phyloP scores from a whole-genome alignment of 2,113 vertebrate genomes.

The Halcyon malimbica region DNA sequence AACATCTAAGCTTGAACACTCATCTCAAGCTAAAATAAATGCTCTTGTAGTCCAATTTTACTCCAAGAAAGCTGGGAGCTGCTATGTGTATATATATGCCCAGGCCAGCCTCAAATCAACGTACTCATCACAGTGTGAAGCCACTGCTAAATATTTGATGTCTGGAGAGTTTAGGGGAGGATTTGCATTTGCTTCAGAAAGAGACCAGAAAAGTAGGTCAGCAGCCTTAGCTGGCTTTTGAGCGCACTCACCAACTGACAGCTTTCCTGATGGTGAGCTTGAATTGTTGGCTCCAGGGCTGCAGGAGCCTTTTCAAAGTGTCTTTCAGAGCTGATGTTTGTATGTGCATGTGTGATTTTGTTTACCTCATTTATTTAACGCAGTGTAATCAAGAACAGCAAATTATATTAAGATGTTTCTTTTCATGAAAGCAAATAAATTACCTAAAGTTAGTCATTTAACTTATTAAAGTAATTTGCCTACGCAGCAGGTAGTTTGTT shows the following conservation, averaged over 20 bases:
- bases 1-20: not conserved
- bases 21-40: not conserved
- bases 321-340: not conserved
- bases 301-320: conserved; percentile 14
- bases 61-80: not conserved
- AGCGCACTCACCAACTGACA: not conserved
- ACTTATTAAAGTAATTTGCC: conserved; percentile 58
- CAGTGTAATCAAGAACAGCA: conserved; percentile 22
- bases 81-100: not conserved
- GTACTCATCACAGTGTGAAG: not conserved
- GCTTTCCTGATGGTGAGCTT: not conserved
- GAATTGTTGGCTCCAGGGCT: not conserved
- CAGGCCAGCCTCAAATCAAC: not conserved
- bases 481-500: conserved; percentile 53
- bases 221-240: conserved; percentile 8
- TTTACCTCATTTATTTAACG: conserved; percentile 26
- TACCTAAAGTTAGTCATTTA: conserved; percentile 40
- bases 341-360: conserved; percentile 7
- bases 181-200: not conserved
- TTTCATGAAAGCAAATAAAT: conserved; percentile 45
- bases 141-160: conserved; percentile 56
- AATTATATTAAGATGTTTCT: conserved; percentile 40
- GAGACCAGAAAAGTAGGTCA: conserved; percentile 42
- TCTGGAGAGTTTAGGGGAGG: not conserved
- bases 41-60: not conserved